phyloP scores from a whole-genome alignment of 2,888 invertebrate species.

The Sphaerolaimus hirsutus region DNA sequence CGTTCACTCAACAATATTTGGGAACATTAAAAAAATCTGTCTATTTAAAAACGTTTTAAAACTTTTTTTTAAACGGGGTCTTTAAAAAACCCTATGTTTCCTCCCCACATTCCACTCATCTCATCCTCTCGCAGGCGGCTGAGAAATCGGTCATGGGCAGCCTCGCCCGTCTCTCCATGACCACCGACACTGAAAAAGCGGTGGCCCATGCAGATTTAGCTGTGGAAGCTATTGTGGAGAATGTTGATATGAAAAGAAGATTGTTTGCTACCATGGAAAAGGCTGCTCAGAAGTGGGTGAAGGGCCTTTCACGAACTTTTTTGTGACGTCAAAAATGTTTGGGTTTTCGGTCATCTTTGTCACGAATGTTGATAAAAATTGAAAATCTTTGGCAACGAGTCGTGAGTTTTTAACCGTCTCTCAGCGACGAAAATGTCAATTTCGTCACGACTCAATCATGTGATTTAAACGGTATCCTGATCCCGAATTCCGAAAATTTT shows the following conservation, averaged over 20 bases:
- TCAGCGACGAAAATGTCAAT: too few relatives aligned
- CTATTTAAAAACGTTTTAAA: neutral
- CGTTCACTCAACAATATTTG: too few relatives aligned
- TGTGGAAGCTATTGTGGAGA: conserved; percentile 64
- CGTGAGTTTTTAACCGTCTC: too few relatives aligned
- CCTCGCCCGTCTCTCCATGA: conserved; percentile 38
- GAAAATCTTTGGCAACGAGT: too few relatives aligned
- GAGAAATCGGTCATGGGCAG: conserved; percentile 43
- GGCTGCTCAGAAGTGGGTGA: conserved; percentile 30
- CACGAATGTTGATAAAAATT: too few relatives aligned
- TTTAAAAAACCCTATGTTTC: too few relatives aligned
- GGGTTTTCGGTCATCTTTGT: too few relatives aligned
- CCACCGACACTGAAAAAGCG: conserved; percentile 38
- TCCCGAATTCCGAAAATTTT: too few relatives aligned
- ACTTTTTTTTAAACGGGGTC: neutral
- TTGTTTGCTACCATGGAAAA: conserved; percentile 47
- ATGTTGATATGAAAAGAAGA: conserved; percentile 48
- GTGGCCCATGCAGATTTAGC: conserved; percentile 45
- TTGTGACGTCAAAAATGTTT: too few relatives aligned
- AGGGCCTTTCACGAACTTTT: conserved; percentile 28
- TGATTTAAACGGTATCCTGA: too few relatives aligned
- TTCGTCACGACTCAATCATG: too few relatives aligned
- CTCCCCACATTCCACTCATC: neutral
- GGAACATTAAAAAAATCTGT: too few relatives aligned
- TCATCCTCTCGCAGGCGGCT: conserved; percentile 35